These are phyloP conservation scores for Paedocypris micromegethes DNA, from an alignment of 2,797 vertebrate genomes.

Conservation along the genomic window DNA sequence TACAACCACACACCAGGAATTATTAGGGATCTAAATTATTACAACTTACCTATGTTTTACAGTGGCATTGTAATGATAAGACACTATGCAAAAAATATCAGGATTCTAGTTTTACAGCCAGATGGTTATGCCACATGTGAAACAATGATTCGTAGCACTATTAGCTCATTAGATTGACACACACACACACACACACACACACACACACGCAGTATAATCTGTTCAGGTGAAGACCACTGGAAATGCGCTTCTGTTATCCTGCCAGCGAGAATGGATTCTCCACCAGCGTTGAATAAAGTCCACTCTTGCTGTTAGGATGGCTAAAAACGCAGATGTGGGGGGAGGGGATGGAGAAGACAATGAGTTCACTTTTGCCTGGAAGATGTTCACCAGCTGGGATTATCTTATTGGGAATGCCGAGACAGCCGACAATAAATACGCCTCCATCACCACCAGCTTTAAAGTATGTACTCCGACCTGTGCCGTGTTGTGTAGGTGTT, in stretches of 20 bases:
- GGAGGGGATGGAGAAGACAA: conserved; percentile 82
- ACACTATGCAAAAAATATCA: too few relatives aligned
- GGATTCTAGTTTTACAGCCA: too few relatives aligned
- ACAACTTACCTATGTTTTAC: too few relatives aligned
- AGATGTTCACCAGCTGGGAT: conserved; percentile 99
- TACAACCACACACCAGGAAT: too few relatives aligned
- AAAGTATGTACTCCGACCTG: conserved; percentile 71
- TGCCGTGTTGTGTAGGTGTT: not conserved
- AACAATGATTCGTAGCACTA: too few relatives aligned
- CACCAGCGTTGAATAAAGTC: conserved; percentile 42
- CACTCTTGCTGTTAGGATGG: conserved; percentile 78
- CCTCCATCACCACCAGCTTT: conserved; percentile 96
- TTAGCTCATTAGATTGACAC: too few relatives aligned
- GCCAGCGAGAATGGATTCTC: conserved; percentile 50
- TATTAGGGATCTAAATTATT: too few relatives aligned
- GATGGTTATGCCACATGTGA: too few relatives aligned
- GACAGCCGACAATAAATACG: conserved; percentile 93
- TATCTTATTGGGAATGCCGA: conserved; percentile 95
- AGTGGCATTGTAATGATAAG: too few relatives aligned
- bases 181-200: too few relatives aligned
- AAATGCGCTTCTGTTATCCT: conserved; percentile 53
- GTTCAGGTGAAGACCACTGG: conserved; percentile 24
- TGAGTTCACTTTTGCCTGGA: conserved; percentile 93
- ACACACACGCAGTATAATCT: not conserved
- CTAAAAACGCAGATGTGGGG: conserved; percentile 85